phyloP scores from a whole-genome alignment of 37 sponge, comb jelly and placozoan genomes.

The Dysidea cf. avara region DNA sequence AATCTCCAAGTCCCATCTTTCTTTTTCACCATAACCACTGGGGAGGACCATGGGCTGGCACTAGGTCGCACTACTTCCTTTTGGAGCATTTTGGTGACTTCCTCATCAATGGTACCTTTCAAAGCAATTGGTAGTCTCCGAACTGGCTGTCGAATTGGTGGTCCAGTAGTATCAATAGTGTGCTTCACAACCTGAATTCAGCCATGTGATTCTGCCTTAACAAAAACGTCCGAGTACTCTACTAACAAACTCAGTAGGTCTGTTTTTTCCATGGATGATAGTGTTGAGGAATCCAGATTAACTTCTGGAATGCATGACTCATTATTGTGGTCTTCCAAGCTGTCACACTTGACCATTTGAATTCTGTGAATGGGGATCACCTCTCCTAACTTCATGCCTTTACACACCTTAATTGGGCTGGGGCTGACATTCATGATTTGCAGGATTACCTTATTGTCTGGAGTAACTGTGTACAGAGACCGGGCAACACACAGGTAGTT shows the following conservation, averaged over 20 bases:
- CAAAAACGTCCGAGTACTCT: background rate
- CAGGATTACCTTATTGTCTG: too few relatives aligned
- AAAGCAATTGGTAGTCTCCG: slow-evolving; percentile 4
- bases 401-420: background rate
- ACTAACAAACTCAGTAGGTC: background rate
- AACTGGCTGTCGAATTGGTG: slow-evolving; percentile 28
- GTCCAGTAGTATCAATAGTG: slow-evolving; percentile 14
- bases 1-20: slow-evolving; percentile 33
- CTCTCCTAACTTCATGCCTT: slow-evolving; percentile 1
- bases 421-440: slow-evolving; percentile 4
- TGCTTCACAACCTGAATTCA: slow-evolving; percentile 7
- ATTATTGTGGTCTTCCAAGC: background rate
- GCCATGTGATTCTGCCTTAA: background rate
- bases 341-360: too few relatives aligned
- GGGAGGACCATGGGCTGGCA: slow-evolving; percentile 13
- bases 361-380: background rate
- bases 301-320: background rate
- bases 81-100: slow-evolving; percentile 8
- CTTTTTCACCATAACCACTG: slow-evolving; percentile 9
- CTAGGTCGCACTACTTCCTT: slow-evolving; percentile 7
- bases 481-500: background rate
- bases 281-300: background rate
- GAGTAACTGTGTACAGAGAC: too few relatives aligned
- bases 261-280: background rate
- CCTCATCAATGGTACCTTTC: slow-evolving; percentile 1